A percentile compares a stretch with the other conserved stretches of the same genome.
Evolutionary conservation across 2,888 invertebrate species (phyloP).

Genomic region (Ametastegia equiseti): DNA sequence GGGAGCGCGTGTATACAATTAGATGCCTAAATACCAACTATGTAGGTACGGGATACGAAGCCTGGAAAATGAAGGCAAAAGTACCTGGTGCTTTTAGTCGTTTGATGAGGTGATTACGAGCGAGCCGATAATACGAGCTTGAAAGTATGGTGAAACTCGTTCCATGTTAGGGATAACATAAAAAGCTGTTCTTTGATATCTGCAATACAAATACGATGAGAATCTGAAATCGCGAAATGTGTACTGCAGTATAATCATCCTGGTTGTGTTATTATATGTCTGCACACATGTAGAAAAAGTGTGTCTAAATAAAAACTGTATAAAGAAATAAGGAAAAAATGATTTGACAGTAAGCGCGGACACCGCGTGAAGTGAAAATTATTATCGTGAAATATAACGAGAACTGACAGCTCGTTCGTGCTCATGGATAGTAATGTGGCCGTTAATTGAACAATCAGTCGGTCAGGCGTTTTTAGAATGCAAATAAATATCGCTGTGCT

Average conservation of each 20-base stretch:
- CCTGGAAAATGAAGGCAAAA: background rate
- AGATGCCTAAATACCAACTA: background rate
- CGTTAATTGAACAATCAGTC: constrained; percentile 32
- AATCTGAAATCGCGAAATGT: background rate
- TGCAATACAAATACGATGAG: background rate
- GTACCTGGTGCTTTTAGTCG: background rate
- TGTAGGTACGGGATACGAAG: background rate
- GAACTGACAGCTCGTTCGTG: constrained; percentile 27
- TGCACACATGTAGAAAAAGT: background rate
- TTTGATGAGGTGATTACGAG: constrained; percentile 1
- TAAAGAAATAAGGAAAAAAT: background rate
- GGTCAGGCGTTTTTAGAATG: background rate
- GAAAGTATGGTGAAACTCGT: background rate
- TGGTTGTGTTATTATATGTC: too few species aligned
- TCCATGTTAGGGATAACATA: background rate
- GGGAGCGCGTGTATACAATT: background rate
- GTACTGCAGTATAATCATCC: too few species aligned
- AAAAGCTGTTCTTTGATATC: background rate
- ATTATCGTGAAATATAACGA: constrained; percentile 11
- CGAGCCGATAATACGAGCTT: constrained; percentile 1
- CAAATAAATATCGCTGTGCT: constrained; percentile 17
- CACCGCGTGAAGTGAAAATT: background rate
- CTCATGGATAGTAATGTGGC: constrained; percentile 6
- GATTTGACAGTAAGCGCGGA: background rate
- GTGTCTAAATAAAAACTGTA: background rate